These are phyloP conservation scores for Columbina picui DNA, from an alignment of 2,113 vertebrate species.

Conservation along the genomic window DNA sequence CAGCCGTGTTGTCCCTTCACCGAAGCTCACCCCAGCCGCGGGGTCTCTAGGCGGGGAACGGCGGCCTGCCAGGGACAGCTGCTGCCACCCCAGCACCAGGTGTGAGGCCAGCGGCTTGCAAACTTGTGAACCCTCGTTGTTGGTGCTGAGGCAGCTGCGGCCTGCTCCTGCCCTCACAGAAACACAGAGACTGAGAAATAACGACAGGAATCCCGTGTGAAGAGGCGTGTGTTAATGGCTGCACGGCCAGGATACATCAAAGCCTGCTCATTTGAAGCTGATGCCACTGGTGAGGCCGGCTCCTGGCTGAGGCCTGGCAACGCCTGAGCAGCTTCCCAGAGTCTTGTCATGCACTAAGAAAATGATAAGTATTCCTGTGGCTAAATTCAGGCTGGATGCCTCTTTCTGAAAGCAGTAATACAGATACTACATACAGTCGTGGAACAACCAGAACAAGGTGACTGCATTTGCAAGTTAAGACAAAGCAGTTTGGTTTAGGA, in stretches of 20 bases:
- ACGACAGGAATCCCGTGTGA: fast-evolving
- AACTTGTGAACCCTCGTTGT: fast-evolving
- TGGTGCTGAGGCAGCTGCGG: fast-evolving
- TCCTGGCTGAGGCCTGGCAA: not conserved
- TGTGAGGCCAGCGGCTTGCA: fast-evolving
- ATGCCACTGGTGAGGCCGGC: fast-evolving
- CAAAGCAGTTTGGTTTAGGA: not conserved
- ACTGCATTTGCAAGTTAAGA: not conserved
- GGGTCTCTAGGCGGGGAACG: not conserved
- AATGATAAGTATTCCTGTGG: fast-evolving
- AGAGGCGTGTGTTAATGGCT: fast-evolving
- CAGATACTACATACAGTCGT: not conserved
- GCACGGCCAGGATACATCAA: fast-evolving
- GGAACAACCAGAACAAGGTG: not conserved
- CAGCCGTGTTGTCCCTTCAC: not conserved
- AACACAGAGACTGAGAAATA: no score
- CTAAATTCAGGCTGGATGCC: no score
- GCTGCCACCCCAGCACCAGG: fast-evolving
- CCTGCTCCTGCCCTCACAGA: fast-evolving
- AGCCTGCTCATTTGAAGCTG: fast-evolving
- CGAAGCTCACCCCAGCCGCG: not conserved
- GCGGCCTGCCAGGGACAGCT: not conserved
- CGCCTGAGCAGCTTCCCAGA: not conserved
- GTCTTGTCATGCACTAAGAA: fast-evolving
- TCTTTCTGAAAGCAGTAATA: not conserved